Evolutionary conservation across 2,888 invertebrate species (phyloP).

Genomic region (Ophion ventricosus): DNA sequence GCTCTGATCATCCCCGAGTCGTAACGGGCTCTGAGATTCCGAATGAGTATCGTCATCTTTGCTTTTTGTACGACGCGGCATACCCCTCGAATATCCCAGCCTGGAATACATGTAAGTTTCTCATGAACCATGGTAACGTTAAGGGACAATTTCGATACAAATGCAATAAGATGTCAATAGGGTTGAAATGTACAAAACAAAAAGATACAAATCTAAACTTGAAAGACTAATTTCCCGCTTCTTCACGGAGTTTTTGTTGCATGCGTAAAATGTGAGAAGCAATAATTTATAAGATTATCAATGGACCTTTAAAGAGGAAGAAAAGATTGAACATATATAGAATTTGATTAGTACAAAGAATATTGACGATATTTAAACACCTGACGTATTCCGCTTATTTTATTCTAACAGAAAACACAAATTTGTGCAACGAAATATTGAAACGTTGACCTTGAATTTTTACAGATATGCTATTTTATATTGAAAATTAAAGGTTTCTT

Average conservation of each 20-base stretch:
- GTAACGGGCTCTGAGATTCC: constrained; percentile 83
- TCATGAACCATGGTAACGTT: not conserved
- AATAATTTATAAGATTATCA: not conserved
- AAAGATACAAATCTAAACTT: no score
- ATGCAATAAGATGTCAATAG: not conserved
- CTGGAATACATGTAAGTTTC: constrained; percentile 65
- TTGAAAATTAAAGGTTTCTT: not conserved
- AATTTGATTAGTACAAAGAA: no score
- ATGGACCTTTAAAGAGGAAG: not conserved
- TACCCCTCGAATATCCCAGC: constrained; percentile 81
- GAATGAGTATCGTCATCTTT: constrained; percentile 82
- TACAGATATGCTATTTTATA: no score
- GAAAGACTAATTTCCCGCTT: no score
- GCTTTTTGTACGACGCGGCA: constrained; percentile 83
- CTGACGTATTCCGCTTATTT: no score
- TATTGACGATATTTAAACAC: no score
- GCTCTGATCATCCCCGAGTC: constrained; percentile 76
- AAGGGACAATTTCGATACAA: not conserved
- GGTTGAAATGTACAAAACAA: not conserved
- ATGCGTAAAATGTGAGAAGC: not conserved
- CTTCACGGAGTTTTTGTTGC: no score
- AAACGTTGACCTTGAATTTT: no score
- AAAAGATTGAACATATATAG: not conserved
- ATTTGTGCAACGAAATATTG: no score
- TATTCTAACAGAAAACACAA: no score